These are phyloP conservation scores for Argya squamiceps DNA, from an alignment of 2,797 vertebrate species.

Conservation along the genomic window DNA sequence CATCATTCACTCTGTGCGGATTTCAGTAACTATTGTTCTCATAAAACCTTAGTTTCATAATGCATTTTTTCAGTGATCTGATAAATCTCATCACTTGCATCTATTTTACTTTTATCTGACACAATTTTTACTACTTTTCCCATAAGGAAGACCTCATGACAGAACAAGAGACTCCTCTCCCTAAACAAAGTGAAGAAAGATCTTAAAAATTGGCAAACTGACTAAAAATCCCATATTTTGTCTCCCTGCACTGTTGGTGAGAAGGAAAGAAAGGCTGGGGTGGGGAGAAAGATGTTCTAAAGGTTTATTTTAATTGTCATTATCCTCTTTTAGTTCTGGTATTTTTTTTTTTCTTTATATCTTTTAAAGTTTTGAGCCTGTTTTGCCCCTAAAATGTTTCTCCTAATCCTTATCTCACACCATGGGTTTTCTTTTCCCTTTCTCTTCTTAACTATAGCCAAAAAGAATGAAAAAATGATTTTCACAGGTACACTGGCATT, in stretches of 20 bases:
- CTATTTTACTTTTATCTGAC: background rate
- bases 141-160: background rate
- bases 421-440: background rate
- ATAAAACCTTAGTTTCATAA: background rate
- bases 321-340: background rate
- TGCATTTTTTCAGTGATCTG: background rate
- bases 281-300: background rate
- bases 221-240: background rate
- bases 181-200: background rate
- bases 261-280: background rate
- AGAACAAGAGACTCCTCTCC: too few species aligned
- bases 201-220: background rate
- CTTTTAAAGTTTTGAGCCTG: background rate
- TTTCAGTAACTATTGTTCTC: background rate
- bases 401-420: background rate
- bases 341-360: background rate
- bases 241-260: background rate
- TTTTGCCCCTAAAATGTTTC: too few species aligned
- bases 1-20: background rate
- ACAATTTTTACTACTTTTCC: background rate
- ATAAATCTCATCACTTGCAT: background rate
- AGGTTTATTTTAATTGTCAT: background rate
- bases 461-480: background rate
- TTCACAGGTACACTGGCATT: rapidly evolving
- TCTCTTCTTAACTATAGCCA: background rate